Evolutionary conservation across 2,113 vertebrate genomes (phyloP).

Genomic region (Picathartes gymnocephalus): DNA sequence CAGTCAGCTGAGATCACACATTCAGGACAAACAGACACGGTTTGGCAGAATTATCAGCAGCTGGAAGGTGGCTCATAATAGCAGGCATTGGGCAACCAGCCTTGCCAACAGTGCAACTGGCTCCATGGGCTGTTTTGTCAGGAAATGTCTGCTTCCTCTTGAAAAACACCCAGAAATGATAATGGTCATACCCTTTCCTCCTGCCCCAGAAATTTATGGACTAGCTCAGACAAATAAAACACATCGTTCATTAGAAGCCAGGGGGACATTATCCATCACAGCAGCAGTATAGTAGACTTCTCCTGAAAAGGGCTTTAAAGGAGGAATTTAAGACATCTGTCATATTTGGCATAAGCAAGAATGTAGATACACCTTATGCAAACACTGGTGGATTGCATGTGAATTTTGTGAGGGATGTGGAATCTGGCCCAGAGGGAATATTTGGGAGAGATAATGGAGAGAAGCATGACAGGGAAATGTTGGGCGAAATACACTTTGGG

Average conservation of each 20-base stretch:
- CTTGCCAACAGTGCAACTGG: neutral
- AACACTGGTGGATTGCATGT: neutral
- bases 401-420: neutral
- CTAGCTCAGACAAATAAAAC: slow-evolving; percentile 6
- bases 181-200: neutral
- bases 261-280: neutral
- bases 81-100: neutral
- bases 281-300: neutral
- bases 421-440: neutral
- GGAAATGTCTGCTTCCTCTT: slow-evolving; percentile 23
- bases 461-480: neutral
- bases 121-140: neutral
- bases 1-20: neutral
- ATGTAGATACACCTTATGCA: neutral
- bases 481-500: neutral
- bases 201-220: neutral
- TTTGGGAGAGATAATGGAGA: neutral
- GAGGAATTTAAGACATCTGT: neutral
- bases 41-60: neutral
- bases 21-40: neutral
- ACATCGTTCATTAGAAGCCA: neutral
- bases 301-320: neutral
- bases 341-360: neutral
- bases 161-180: neutral
- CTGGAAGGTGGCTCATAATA: neutral